Evolutionary conservation across 2,888 invertebrate genomes (phyloP).

Genomic region (Cremastobaeus sp.): DNA sequence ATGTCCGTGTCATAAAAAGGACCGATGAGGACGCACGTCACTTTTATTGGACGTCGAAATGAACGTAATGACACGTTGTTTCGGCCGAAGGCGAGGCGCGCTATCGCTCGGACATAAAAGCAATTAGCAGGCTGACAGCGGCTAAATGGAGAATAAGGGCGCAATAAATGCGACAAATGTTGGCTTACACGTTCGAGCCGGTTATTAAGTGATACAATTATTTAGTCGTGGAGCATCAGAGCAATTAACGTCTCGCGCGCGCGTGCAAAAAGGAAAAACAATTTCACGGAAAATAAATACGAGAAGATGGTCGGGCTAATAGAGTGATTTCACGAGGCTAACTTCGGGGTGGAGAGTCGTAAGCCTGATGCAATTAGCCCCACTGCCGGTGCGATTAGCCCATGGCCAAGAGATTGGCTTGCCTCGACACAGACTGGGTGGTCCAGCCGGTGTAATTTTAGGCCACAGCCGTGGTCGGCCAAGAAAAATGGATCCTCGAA

Average conservation of each 20-base stretch:
- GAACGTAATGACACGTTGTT: slow-evolving; percentile 63
- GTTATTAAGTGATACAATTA: slow-evolving; percentile 59
- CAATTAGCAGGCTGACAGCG: slow-evolving; percentile 57
- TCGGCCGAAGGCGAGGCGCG: slow-evolving; percentile 51
- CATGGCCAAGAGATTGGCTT: slow-evolving; percentile 74
- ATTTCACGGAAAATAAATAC: slow-evolving; percentile 57
- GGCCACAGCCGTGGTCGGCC: slow-evolving; percentile 64
- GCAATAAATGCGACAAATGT: slow-evolving; percentile 59
- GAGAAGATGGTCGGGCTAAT: slow-evolving; percentile 32
- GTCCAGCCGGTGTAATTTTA: slow-evolving; percentile 74
- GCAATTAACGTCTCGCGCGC: slow-evolving; percentile 33
- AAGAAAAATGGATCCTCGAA: slow-evolving; percentile 73
- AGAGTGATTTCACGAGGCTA: slow-evolving; percentile 52
- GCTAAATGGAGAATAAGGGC: slow-evolving; percentile 55
- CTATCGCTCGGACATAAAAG: slow-evolving; percentile 58
- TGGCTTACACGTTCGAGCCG: slow-evolving; percentile 41
- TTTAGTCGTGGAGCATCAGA: slow-evolving; percentile 37
- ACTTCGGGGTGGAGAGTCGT: slow-evolving; percentile 42
- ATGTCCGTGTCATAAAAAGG: slow-evolving; percentile 56
- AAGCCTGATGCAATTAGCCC: slow-evolving; percentile 74
- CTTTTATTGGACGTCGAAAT: slow-evolving; percentile 64
- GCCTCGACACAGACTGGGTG: slow-evolving; percentile 72
- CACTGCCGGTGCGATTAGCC: slow-evolving; percentile 73
- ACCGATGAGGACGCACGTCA: slow-evolving; percentile 56
- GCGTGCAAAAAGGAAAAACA: slow-evolving; percentile 35